Base-by-base conservation (phyloP, 2,113 vertebrate species). In the Cyprinodon variegatus region DNA sequence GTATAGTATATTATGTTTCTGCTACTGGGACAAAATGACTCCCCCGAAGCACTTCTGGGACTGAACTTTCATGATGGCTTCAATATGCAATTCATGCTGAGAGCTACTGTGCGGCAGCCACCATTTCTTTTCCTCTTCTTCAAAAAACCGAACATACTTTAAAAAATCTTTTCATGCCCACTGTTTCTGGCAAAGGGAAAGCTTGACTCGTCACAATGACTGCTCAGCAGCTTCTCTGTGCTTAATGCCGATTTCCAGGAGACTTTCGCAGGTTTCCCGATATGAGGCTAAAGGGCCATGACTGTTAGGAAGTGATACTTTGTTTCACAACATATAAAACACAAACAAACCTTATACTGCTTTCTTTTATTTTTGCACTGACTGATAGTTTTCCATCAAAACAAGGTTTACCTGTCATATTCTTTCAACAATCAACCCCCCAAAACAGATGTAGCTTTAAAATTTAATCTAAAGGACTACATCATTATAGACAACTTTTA, bases 1-100 rank as follows among this genome's bases (percentile, higher is more conserved):
- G 65, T 66, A 75, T 36, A 72, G 63, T 78, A 83, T 87, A 88
- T 86, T 82, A 81, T 70, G 61, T 57, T 48, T 78, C 60, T 65
- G 61, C 76, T 61, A 36, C 61, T 66, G 68, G 81, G 83, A 87
- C 67, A 72, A 65, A 82, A 71, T 70, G 45, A 20, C 60, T 71
- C 4, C 65, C 67, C 59, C 61, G 29, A 68, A 78, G 46, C 50
- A 3, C 29, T 62, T 76, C 77, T 41, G 13, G 70, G 64, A 71
- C 59, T 74, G 2, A 1, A 61, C 64, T 68, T 48, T 70, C 70
- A 9, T 67, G 20, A 79, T 72, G 4, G 2, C 53, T 70, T 45
- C 8, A 69, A 83, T 53, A 67, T 57, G 48, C 2, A 36, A 57
- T 69, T 39, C 15, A 6, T 38, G 10, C 60, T 43, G 62, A 74